Base-by-base conservation (phyloP, 2,113 vertebrate species). In the Phalacrocorax carbo region DNA sequence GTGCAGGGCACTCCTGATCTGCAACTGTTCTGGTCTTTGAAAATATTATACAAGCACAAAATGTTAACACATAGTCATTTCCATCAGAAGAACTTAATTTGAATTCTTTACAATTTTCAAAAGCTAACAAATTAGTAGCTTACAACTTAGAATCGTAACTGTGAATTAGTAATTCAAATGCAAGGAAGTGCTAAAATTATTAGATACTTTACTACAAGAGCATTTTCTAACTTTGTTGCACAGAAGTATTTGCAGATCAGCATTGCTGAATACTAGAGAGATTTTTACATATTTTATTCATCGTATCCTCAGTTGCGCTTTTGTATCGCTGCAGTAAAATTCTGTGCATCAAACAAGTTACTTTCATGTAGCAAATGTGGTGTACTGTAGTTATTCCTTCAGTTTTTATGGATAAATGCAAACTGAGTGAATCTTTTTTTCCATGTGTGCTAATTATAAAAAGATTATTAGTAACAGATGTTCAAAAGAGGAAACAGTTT, bases 1-100 rank as follows among this genome's bases (percentile, higher is more conserved):
- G 98, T 98, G 94, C 97, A 99, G 98, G 98, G 98, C 98, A 98
- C 98, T 99, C 97, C 98, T 98, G 98, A 99, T 99, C 99, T 99
- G 98, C 98, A 98, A 96, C 96, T 98, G 94, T 98, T 98, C 97
- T 98, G 95, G 93, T 97, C 58, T 88, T 48, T 58, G 62, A 27
- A 94, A 96, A 90, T 51, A 86, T 60, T 82, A 94, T 87, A 14
- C 49, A 32, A 95, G 76, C 86, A 84, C 49, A 62, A 90, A 92
- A 78, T 54, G 8, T 84, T 54, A 90, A 79, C 44, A 48, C 2
- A 0, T 51, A 84, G 21, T 88, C 10, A 69, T 90, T 97, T 91
- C 87, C 48, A 4, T 93, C 57, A 84, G 78, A 94, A 62, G 66
- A 90, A 88, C 81, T 95, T 61, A 87, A 96, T 82, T 90, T 71